phyloP scores from a whole-genome alignment of 1,140 invertebrate species.

The Penaeus indicus region DNA sequence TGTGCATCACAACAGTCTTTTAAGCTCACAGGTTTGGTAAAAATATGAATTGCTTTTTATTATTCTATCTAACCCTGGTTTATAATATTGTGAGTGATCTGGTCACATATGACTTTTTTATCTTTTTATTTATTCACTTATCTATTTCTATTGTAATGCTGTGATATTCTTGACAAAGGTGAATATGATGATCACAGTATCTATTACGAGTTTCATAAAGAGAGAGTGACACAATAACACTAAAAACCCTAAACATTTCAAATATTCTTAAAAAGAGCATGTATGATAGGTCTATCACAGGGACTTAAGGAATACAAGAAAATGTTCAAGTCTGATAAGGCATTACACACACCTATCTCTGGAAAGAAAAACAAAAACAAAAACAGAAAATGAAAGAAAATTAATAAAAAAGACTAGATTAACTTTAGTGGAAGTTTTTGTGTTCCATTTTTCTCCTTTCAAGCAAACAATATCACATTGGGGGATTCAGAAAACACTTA shows the following conservation, averaged over 20 bases:
- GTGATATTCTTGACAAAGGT: conserved; percentile 38
- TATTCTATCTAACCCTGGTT: too few species aligned
- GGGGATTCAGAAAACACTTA: conserved; percentile 45
- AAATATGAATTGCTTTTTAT: too few species aligned
- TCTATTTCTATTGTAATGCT: not conserved
- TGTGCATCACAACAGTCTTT: too few species aligned
- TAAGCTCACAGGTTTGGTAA: too few species aligned
- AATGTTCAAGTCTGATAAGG: conserved; percentile 61
- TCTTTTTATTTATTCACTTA: too few species aligned
- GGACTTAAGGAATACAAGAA: conserved; percentile 63
- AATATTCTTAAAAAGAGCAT: conserved; percentile 61
- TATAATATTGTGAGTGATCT: conserved; percentile 9
- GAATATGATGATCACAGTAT: conserved; percentile 59
- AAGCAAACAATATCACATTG: conserved; percentile 55
- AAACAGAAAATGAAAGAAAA: too few species aligned
- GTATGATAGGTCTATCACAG: conserved; percentile 63
- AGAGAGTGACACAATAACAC: conserved; percentile 54
- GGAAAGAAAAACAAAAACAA: conserved; percentile 18
- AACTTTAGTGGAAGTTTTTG: conserved; percentile 41
- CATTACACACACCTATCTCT: conserved; percentile 54
- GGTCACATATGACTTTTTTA: conserved; percentile 47
- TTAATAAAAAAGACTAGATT: conserved; percentile 59
- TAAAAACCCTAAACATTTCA: conserved; percentile 61
- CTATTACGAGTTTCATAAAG: conserved; percentile 21
- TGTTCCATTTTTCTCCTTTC: conserved; percentile 55